Evolutionary conservation across 2,797 vertebrate species (phyloP).

Genomic region (Rhynchotus rufescens): DNA sequence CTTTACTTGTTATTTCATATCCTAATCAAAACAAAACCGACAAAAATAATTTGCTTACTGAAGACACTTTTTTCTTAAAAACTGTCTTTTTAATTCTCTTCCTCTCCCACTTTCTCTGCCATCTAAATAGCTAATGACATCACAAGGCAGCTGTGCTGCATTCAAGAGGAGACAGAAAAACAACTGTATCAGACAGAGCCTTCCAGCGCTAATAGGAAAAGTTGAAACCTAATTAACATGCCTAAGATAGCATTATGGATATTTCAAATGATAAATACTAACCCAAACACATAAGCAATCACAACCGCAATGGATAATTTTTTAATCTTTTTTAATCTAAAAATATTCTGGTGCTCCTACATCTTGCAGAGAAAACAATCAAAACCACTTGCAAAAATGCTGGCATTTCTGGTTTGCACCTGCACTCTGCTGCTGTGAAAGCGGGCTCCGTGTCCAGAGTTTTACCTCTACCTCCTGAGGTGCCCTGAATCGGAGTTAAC

Average conservation of each 20-base stretch:
- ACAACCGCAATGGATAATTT: conserved; percentile 53
- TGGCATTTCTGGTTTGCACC: conserved; percentile 52
- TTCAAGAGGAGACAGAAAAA: conserved; percentile 3
- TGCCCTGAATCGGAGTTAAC: background rate
- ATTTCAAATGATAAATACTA: conserved; percentile 36
- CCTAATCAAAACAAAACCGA: conserved; percentile 73
- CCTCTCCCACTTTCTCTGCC: conserved; percentile 57
- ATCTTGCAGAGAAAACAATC: conserved; percentile 35
- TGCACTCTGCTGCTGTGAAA: conserved; percentile 31
- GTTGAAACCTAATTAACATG: conserved; percentile 65
- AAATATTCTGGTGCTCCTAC: conserved; percentile 57
- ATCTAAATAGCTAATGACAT: conserved; percentile 73
- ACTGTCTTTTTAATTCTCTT: conserved; percentile 65
- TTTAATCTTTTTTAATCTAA: conserved; percentile 64
- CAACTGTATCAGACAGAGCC: conserved; percentile 64
- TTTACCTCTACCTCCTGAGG: conserved; percentile 15
- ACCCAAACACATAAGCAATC: conserved; percentile 60
- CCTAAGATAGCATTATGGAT: conserved; percentile 64
- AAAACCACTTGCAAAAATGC: conserved; percentile 38
- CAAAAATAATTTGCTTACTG: conserved; percentile 77
- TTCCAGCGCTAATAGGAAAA: conserved; percentile 41
- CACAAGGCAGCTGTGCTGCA: conserved; percentile 73
- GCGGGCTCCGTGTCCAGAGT: conserved; percentile 9
- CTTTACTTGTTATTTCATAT: conserved; percentile 72
- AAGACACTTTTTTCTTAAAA: conserved; percentile 61